Percentiles rank a stretch among this genome's conserved stretches.
Conservation (phyloP, 2,797 vertebrate species). For the Odontamblyopus rebecca region DNA sequence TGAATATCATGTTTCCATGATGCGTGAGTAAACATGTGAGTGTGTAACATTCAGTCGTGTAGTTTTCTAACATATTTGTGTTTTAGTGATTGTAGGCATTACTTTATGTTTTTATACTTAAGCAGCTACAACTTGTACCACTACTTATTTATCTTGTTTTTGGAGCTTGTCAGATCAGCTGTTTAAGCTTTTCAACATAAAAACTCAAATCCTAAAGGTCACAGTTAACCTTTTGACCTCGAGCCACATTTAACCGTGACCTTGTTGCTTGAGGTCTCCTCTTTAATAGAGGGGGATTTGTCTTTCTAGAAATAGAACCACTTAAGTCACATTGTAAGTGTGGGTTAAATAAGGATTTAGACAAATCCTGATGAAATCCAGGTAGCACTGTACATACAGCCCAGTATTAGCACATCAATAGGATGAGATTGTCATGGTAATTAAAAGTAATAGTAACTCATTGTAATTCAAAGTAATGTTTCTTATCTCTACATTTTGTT, state of each 20-base stretch:
- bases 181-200: background rate
- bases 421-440: background rate
- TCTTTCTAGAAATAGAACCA: constrained; percentile 14
- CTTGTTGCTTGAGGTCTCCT: constrained; percentile 3
- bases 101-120: background rate
- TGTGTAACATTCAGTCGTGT: background rate
- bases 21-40: background rate
- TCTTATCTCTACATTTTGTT: too few relatives aligned
- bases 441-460: background rate
- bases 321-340: background rate
- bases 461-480: too few relatives aligned
- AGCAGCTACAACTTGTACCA: background rate
- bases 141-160: background rate
- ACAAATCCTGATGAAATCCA: background rate
- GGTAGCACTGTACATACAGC: background rate
- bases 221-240: constrained; percentile 24
- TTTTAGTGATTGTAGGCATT: background rate
- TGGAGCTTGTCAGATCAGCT: background rate
- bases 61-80: background rate
- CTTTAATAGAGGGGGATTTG: constrained; percentile 4
- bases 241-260: constrained; percentile 34
- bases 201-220: constrained; percentile 11
- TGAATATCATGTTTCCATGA: background rate
- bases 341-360: background rate
- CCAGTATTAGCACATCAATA: background rate